Evolutionary conservation across 2,113 vertebrate species (phyloP), one percentile per base, ranked within the genome.

Genomic region (Chaetorhynchus papuensis): DNA sequence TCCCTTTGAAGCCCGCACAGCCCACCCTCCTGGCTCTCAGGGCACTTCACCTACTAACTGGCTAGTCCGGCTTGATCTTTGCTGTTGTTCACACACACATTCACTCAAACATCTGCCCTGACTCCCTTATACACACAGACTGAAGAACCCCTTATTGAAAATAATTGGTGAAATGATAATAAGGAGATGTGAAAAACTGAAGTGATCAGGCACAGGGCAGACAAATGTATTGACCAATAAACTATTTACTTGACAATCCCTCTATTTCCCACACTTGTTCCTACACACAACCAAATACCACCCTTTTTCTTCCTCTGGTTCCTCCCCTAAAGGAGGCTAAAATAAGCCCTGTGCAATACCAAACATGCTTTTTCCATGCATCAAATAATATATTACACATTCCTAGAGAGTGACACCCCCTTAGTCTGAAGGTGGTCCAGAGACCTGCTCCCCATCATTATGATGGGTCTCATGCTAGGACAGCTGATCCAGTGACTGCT

Each of bases 381-480:
- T 42, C 13, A 33, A 31, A 35, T 39, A 47, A 59, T 11, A 2
- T 23, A 50, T 45, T 26, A 50, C 33, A 49, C 21, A 39, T 2
- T 23, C 37, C 11, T n/a, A n/a, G 9, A 14, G 17, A 68, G 22
- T 10, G 3, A 82, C 4, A 1, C 7, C 1, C 0, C 1, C 2
- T 23, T 65, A 60, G 8, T 61, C 41, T 82, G 41, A 82, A 52
- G 28, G 41, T 49, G 19, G 30, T 63, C 13, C 39, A 57, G 42
- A 70, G 16, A 1, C 2, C 10, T 44, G 11, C 10, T 28, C 8
- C 23, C 15, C 11, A 22, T 66, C 26, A 33, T 27, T 57, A 8
- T 27, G 45, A 44, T 6, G 1, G 7, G 7, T 39, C 44, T 81
- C 26, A 61, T 2, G 3, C 28, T 10, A 41, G 21, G 12, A 28